A percentile compares a stretch with the other conserved stretches of the same genome.
phyloP scores from a whole-genome alignment of 2,113 vertebrate genomes.

The Datnioides undecimradiatus region DNA sequence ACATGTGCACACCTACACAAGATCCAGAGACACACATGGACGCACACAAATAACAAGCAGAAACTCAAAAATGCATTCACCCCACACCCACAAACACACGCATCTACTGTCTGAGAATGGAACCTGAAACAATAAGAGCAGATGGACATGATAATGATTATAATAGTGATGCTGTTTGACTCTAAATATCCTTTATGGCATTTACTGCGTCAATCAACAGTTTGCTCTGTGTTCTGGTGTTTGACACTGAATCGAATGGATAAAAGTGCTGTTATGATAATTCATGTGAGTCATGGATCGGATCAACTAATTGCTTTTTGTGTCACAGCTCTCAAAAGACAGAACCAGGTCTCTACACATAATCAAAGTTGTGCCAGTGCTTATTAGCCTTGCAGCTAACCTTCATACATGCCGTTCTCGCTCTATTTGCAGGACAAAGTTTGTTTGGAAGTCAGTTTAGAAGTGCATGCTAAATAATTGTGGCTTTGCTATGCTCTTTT shows the following conservation, averaged over 20 bases:
- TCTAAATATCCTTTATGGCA: constrained; percentile 51
- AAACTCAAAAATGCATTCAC: neutral
- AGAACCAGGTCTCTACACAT: constrained; percentile 19
- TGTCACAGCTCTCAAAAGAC: constrained; percentile 49
- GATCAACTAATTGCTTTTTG: constrained; percentile 66
- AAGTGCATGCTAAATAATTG: neutral
- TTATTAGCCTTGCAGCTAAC: constrained; percentile 52
- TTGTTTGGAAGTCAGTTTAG: neutral
- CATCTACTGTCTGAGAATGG: neutral
- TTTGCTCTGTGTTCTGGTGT: constrained; percentile 33
- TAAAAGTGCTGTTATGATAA: constrained; percentile 61
- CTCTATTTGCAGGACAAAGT: neutral
- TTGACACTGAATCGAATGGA: constrained; percentile 54
- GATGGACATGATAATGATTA: constrained; percentile 58
- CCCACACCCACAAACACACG: neutral
- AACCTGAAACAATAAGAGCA: constrained; percentile 48
- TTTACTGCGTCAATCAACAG: constrained; percentile 42
- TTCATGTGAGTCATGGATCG: constrained; percentile 57
- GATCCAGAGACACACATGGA: constrained; percentile 32
- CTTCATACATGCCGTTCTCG: neutral
- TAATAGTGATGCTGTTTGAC: constrained; percentile 48
- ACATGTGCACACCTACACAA: neutral
- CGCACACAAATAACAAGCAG: constrained; percentile 39
- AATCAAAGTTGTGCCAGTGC: constrained; percentile 35
- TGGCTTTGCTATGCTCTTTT: neutral